Evolutionary conservation across 1,140 invertebrate species (phyloP), one percentile per base, ranked within the genome.

Genomic region (Lasioglossum albipes): DNA sequence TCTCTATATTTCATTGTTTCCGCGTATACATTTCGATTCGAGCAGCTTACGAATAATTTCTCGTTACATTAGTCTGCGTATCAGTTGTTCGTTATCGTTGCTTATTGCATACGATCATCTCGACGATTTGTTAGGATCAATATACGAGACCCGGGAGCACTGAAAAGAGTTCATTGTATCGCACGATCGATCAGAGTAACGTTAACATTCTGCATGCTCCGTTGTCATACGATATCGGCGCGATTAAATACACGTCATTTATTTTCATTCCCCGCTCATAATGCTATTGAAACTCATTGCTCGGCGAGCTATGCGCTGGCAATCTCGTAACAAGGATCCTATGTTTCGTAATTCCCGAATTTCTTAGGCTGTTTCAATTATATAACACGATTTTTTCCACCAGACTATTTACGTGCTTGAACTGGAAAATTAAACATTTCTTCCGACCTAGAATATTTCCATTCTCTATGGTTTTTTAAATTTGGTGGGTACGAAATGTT

Each of bases 121-220:
- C 7, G 20, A 49, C 75, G 54, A 68, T 71, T 70, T 54, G 68
- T 82, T 62, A 66, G 68, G 75, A 77, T 78, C 80, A 68, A 71
- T 71, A 78, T 82, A 41, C 6, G 42, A 49, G 52, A 18, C 31
- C n/a, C 27, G 65, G 45, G 73, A 75, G n/a, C 7, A 57, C 70
- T 79, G 52, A 74, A 79, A 79, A 74, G 70, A 79, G 71, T 79
- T 79, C 62, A 74, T 79, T 74, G 77, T 74, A 74, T 74, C 77
- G 12, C 7, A 41, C 77, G 77, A 79, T 79, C 77, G 77, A 79
- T 79, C 62, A 45, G n/a, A 49, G 49, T 22, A 79, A 79, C 77
- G 77, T 79, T 79, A 65, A 65, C 45, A 27, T 41, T 27, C 2
- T 20, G n/a, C 13, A 16, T 2, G 59, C 13, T 62, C 22, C 6